phyloP scores from a whole-genome alignment of 2,888 invertebrate genomes.

The Heteropelma amictum region DNA sequence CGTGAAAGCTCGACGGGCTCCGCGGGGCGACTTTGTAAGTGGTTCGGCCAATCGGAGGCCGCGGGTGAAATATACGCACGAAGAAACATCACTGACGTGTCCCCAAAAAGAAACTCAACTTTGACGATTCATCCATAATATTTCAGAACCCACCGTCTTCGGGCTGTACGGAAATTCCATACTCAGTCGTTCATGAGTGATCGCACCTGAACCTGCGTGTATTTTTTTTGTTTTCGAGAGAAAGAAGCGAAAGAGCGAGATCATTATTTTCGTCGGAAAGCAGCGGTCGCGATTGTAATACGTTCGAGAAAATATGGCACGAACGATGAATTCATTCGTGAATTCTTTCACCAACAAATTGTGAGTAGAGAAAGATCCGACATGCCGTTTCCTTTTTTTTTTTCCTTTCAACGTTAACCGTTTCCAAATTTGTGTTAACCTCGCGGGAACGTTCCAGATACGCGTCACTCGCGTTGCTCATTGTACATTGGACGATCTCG shows the following conservation, averaged over 20 bases:
- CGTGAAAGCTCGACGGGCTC: conserved; percentile 63
- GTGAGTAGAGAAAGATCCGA: conserved; percentile 80
- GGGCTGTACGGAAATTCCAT: conserved; percentile 59
- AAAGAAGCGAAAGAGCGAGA: not conserved
- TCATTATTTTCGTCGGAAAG: not conserved
- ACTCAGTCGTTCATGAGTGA: conserved; percentile 56
- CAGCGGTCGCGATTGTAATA: not conserved
- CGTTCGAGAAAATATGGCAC: conserved; percentile 77
- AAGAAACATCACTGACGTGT: conserved; percentile 76
- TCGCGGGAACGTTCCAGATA: too few species aligned
- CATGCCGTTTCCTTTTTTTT: not conserved
- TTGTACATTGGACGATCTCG: too few species aligned
- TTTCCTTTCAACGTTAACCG: too few species aligned
- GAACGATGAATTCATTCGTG: conserved; percentile 82
- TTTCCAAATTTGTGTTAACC: not conserved
- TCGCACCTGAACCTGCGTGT: conserved; percentile 54
- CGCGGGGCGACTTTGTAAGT: conserved; percentile 59
- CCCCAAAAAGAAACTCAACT: conserved; percentile 66
- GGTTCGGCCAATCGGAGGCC: conserved; percentile 64
- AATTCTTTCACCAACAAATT: conserved; percentile 85
- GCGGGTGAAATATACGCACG: conserved; percentile 66
- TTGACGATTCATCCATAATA: conserved; percentile 70
- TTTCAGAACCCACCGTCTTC: conserved; percentile 61
- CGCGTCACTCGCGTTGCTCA: too few species aligned
- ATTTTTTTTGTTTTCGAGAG: too few species aligned